Evolutionary conservation across 1,140 invertebrate species (phyloP).

Genomic region (Lordiphosa mommai): DNA sequence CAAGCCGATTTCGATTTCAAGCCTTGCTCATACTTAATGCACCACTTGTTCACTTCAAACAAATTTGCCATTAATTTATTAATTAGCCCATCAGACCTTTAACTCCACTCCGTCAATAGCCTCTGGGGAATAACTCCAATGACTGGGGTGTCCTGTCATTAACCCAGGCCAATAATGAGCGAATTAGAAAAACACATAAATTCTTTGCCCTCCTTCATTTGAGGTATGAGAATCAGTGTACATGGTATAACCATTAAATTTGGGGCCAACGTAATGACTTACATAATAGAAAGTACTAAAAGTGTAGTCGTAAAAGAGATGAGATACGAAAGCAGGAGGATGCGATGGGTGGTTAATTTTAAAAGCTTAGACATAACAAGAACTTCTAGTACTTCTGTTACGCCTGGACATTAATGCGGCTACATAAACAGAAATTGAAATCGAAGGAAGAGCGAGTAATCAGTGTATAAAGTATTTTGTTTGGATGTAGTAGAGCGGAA

Average conservation of each 20-base stretch:
- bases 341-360: conserved; percentile 20
- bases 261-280: conserved; percentile 53
- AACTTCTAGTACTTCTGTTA: background rate
- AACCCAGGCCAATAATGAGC: conserved; percentile 32
- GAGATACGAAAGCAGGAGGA: conserved; percentile 22
- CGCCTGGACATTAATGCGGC: background rate
- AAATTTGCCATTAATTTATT: conserved; percentile 20
- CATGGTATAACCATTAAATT: conserved; percentile 45
- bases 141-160: conserved; percentile 36
- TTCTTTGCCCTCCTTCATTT: conserved; percentile 32
- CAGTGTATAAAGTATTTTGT: background rate
- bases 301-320: conserved; percentile 61
- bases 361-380: conserved; percentile 19
- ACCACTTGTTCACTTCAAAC: background rate
- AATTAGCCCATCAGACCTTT: conserved; percentile 35
- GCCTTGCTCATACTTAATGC: conserved; percentile 1
- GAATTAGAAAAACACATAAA: conserved; percentile 56
- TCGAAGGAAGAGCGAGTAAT: too few species aligned
- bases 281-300: conserved; percentile 57
- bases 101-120: conserved; percentile 16
- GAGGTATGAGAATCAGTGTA: conserved; percentile 9
- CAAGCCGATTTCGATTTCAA: background rate
- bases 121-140: conserved; percentile 1
- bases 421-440: conserved; percentile 12
- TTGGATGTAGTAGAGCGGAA: background rate